A percentile compares a stretch with the other conserved stretches of the same genome.
These are phyloP conservation scores for Ennomos quercinarius DNA, from an alignment of 2,888 invertebrate species.

Conservation along the genomic window DNA sequence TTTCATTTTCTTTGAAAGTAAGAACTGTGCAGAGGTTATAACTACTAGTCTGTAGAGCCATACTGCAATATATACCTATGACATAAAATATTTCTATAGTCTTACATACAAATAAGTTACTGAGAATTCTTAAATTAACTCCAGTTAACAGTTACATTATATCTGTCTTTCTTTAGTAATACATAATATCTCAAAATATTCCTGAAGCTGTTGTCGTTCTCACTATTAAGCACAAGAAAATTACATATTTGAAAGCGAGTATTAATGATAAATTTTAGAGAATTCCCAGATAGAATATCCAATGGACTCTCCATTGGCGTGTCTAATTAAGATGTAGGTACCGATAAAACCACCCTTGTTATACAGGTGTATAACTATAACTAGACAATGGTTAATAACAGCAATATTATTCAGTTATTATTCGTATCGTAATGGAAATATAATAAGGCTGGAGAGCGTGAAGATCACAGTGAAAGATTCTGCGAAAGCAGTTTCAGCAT, in stretches of 20 bases:
- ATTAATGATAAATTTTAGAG: conserved; percentile 16
- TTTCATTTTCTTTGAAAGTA: conserved; percentile 17
- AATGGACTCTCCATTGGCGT: conserved; percentile 37
- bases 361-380: conserved; percentile 10
- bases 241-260: conserved; percentile 7
- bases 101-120: too few relatives aligned
- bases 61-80: too few relatives aligned
- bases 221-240: conserved; percentile 5
- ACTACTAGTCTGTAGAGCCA: too few relatives aligned
- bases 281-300: conserved; percentile 8
- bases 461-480: conserved; percentile 81
- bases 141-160: too few relatives aligned
- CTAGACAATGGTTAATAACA: conserved; percentile 46
- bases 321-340: conserved; percentile 64
- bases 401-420: conserved; percentile 77
- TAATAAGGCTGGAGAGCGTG: conserved; percentile 80
- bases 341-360: conserved; percentile 50
- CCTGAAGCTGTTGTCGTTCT: too few relatives aligned
- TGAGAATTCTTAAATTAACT: too few relatives aligned
- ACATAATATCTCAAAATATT: too few relatives aligned
- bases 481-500: conserved; percentile 81
- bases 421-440: conserved; percentile 80
- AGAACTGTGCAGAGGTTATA: too few relatives aligned
- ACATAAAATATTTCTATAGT: too few relatives aligned
- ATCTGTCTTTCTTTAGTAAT: too few relatives aligned